Evolutionary conservation across 2,797 vertebrate genomes (phyloP), one percentile per base, ranked within the genome.

Genomic region (Thalassophryne amazonica): DNA sequence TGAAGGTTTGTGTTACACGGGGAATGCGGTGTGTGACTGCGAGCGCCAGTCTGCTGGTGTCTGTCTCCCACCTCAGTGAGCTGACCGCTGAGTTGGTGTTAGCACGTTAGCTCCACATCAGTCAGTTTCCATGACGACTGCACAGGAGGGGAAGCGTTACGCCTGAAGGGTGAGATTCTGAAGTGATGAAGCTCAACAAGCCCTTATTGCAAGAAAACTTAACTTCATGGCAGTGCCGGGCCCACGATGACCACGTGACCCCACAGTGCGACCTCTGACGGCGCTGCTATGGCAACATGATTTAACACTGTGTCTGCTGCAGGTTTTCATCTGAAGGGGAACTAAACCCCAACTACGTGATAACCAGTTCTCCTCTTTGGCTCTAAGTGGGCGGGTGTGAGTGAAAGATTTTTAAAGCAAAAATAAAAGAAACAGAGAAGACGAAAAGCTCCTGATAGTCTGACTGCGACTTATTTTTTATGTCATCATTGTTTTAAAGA

Each of bases 301-400:
- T 22, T n/a, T n/a, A n/a, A n/a, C n/a, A n/a, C n/a, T n/a, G n/a
- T n/a, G n/a, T n/a, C n/a, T 2, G 17, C 24, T 36, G 1, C 42
- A n/a, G 27, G 14, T 55, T 30, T 29, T 30, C 13, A 37, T 28
- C 31, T 18, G 24, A 32, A 19, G 3, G 19, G 8, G 28, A 48
- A 3, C 21, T 0, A 29, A 33, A 38, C 12, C 16, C 24, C 15
- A 8, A 13, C 16, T 21, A 16, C 1, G 1, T n/a, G 50, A 15
- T 48, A 62, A 74, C 73, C 60, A 58, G 76, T 47, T 6, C 43
- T 81, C 85, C 43, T 81, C 85, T 86, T 86, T 86, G 85, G 84
- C 83, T 81, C 56, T 69, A 41, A 29, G 33, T 30, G 43, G 35
- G 49, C 11, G 1, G 13, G 45, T 6, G 49, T 13, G 33, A 46